phyloP scores from a whole-genome alignment of 2,113 vertebrate species.

The Pseudopipra pipra region DNA sequence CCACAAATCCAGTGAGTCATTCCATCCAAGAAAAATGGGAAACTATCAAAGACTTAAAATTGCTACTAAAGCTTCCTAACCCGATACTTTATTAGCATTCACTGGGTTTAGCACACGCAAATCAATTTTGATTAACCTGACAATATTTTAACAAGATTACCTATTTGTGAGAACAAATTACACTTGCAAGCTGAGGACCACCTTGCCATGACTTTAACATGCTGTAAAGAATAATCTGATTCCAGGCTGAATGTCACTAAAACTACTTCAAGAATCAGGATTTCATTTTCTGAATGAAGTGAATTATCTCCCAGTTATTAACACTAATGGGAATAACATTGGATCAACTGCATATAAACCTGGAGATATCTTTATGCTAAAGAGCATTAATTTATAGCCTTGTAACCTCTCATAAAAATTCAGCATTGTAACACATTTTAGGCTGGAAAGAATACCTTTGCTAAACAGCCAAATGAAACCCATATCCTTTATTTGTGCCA shows the following conservation, averaged over 20 bases:
- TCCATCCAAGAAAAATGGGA: neutral
- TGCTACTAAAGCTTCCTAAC: neutral
- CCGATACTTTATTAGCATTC: slow-evolving; percentile 55
- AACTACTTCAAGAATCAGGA: slow-evolving; percentile 34
- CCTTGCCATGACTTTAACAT: slow-evolving; percentile 58
- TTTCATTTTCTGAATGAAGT: slow-evolving; percentile 50
- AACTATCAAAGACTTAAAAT: neutral
- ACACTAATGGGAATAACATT: neutral
- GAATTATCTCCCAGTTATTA: slow-evolving; percentile 41
- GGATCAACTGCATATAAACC: neutral
- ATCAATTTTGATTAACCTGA: slow-evolving; percentile 75
- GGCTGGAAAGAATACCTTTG: neutral
- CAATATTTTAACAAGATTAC: slow-evolving; percentile 73
- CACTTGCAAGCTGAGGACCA: slow-evolving; percentile 57
- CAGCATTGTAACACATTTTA: neutral
- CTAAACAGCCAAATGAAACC: neutral
- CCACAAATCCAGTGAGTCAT: neutral
- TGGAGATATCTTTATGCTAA: neutral
- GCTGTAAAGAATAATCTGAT: slow-evolving; percentile 51
- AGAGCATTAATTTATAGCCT: neutral
- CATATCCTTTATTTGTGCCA: neutral
- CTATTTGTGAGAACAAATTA: slow-evolving; percentile 65
- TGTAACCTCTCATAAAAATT: neutral
- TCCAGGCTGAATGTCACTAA: slow-evolving; percentile 21
- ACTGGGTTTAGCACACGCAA: slow-evolving; percentile 47